These are phyloP conservation scores for Haplochromis burtoni DNA, from an alignment of 2,113 vertebrate species.

Conservation along the genomic window DNA sequence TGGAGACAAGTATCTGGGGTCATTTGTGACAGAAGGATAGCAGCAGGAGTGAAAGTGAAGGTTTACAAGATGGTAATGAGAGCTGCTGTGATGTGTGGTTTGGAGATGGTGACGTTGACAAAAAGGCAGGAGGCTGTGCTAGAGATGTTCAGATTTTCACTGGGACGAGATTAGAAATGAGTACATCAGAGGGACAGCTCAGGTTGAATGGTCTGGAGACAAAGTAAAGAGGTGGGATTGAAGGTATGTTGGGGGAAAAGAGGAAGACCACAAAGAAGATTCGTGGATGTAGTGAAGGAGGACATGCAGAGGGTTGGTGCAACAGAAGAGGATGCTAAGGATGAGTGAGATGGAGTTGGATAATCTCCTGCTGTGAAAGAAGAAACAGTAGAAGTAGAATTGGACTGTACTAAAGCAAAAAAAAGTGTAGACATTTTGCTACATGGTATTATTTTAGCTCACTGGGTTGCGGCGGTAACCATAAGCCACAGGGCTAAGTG, in stretches of 20 bases:
- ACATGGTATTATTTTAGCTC: background rate
- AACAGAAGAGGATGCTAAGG: fast-evolving
- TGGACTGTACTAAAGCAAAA: background rate
- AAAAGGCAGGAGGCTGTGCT: fast-evolving
- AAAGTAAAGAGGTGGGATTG: fast-evolving
- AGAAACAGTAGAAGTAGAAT: background rate
- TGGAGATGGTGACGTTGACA: background rate
- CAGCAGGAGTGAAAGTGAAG: background rate
- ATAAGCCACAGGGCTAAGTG: background rate
- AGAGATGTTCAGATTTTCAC: fast-evolving
- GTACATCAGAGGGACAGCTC: background rate
- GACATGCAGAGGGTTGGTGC: background rate
- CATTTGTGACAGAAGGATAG: background rate
- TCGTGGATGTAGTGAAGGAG: background rate
- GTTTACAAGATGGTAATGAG: background rate
- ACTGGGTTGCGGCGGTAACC: fast-evolving
- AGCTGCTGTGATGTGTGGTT: background rate
- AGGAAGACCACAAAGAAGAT: background rate
- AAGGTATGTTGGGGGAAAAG: fast-evolving
- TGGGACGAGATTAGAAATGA: background rate
- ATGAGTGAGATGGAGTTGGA: background rate
- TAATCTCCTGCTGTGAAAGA: background rate
- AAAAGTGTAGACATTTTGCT: background rate
- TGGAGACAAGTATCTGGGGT: background rate
- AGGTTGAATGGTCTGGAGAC: background rate